phyloP scores from a whole-genome alignment of 2,888 invertebrate genomes.

The Pseudococcus jackbeardsleyi region DNA sequence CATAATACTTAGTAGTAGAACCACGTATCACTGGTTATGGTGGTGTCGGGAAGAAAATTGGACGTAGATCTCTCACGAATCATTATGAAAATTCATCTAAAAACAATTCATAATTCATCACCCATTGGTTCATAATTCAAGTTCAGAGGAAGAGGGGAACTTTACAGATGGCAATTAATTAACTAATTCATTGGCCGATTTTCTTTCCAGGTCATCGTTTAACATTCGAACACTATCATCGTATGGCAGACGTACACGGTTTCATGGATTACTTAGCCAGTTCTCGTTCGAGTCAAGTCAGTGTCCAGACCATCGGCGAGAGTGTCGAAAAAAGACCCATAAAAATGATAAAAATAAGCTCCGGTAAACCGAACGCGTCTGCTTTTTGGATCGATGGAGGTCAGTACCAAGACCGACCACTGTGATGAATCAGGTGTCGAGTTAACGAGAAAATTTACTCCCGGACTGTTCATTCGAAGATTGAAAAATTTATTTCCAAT shows the following conservation, averaged over 20 bases:
- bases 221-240: constrained; percentile 85
- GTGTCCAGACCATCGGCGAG: constrained; percentile 80
- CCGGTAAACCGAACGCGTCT: too few relatives aligned
- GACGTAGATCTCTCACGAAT: neutral
- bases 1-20: too few relatives aligned
- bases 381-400: constrained; percentile 73
- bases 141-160: too few relatives aligned
- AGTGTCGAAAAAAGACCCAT: constrained; percentile 81
- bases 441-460: neutral
- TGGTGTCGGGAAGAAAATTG: neutral
- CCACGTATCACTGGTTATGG: neutral
- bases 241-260: constrained; percentile 77
- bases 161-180: too few relatives aligned
- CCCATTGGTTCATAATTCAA: too few relatives aligned
- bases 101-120: too few relatives aligned
- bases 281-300: constrained; percentile 80
- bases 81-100: too few relatives aligned
- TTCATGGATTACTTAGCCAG: constrained; percentile 81
- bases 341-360: too few relatives aligned
- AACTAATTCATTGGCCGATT: neutral
- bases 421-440: neutral
- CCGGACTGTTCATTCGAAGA: neutral
- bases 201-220: constrained; percentile 73
- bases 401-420: constrained; percentile 62
- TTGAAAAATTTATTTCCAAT: too few relatives aligned